A percentile compares a stretch with the other conserved stretches of the same genome.
These are phyloP conservation scores for Coptotermes formosanus DNA, from an alignment of 1,140 invertebrate genomes.

Conservation along the genomic window DNA sequence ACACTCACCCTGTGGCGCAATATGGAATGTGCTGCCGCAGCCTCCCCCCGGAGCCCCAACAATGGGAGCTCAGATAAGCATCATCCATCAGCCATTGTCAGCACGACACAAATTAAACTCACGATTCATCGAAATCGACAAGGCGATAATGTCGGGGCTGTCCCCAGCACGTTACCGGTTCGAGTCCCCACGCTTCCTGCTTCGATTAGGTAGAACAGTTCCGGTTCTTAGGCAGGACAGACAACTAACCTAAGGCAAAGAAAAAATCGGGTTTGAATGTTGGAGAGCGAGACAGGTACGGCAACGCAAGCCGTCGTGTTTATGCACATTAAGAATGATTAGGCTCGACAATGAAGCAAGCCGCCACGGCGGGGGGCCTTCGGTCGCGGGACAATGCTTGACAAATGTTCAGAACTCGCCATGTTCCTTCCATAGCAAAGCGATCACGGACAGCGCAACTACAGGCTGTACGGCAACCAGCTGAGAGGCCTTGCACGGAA, in stretches of 20 bases:
- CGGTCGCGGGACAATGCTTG: background rate
- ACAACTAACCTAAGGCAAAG: no score
- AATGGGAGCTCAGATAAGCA: slow-evolving; percentile 15
- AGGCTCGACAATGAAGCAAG: background rate
- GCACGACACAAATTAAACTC: slow-evolving; percentile 18
- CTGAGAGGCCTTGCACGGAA: no score
- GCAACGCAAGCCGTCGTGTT: background rate
- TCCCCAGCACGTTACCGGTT: background rate
- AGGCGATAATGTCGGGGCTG: background rate
- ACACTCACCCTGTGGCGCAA: background rate
- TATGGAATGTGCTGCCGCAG: slow-evolving; percentile 4
- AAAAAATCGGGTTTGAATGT: no score
- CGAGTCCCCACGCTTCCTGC: background rate
- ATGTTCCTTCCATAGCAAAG: background rate
- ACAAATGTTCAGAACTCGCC: background rate
- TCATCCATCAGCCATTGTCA: slow-evolving; percentile 15
- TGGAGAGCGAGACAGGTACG: background rate
- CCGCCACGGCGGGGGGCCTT: background rate
- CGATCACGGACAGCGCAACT: no score
- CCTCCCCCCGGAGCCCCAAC: slow-evolving; percentile 5
- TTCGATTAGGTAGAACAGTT: no score
- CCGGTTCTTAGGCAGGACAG: no score
- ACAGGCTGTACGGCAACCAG: no score
- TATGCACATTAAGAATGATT: slow-evolving; percentile 3
- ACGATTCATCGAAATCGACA: slow-evolving; percentile 5